These are phyloP conservation scores for Hemicordylus capensis DNA, from an alignment of 2,113 vertebrate species.

Conservation along the genomic window DNA sequence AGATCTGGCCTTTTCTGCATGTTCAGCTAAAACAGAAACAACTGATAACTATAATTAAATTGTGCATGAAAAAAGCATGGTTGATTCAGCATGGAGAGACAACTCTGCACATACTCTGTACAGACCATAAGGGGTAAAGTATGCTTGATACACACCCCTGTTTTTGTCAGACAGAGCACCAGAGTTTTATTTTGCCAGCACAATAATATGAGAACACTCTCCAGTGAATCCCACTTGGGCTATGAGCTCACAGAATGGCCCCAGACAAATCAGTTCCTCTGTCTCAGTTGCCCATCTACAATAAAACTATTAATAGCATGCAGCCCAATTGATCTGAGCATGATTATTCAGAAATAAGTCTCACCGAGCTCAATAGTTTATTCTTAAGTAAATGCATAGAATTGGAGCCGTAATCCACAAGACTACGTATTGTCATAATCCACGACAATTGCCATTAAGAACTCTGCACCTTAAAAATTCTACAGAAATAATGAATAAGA, in stretches of 20 bases:
- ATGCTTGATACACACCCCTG: neutral
- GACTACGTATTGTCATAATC: no score
- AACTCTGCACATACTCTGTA: neutral
- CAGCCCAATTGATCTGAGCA: neutral
- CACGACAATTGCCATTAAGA: neutral
- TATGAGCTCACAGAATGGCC: no score
- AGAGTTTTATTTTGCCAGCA: neutral
- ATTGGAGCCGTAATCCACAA: neutral
- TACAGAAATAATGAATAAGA: neutral
- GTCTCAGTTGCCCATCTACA: neutral
- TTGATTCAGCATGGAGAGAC: neutral
- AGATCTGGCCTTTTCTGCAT: neutral
- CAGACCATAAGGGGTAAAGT: neutral
- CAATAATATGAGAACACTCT: neutral
- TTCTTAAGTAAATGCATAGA: neutral
- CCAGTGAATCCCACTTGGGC: neutral
- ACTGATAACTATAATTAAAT: neutral
- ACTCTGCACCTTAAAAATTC: neutral
- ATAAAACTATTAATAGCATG: neutral
- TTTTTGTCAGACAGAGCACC: neutral
- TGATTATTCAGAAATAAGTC: neutral
- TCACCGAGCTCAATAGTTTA: neutral
- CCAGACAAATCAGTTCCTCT: no score
- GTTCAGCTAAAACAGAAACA: neutral
- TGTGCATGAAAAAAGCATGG: neutral